Base-by-base conservation (phyloP, 2,113 vertebrate genomes). In the Paradoxurus hermaphroditus region DNA sequence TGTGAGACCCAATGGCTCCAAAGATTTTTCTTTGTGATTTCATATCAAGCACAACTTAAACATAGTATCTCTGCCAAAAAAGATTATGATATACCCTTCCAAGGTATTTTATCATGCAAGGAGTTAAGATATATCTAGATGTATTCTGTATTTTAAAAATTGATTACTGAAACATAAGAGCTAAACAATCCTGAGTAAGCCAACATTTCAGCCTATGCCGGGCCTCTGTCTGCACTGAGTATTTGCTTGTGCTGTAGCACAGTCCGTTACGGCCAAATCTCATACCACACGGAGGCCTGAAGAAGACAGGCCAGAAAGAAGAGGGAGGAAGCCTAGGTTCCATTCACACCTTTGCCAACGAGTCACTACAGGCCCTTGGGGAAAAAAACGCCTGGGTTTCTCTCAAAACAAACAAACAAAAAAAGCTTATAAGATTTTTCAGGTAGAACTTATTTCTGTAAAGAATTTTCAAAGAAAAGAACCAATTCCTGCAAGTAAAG, bases 401-500 rank as follows among this genome's bases (percentile, higher is more conserved):
- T 83, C 19, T 53, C 25, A 16, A 44, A 41, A 75, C 41, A 44
- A 16, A 39, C 39, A 25, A 18, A 49, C 67, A 39, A 86, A 68
- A 46, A 34, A 11, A 27, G 12, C 56, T 86, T 23, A 5, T 11
- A 92, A 84, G 44, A 93, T 46, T 90, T 91, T 86, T 46, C 59
- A 90, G 39, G 36, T 36, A 72, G 95, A 91, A 39, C n/a, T 15
- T 72, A 51, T 51, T 95, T 90, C 73, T 85, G 8, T 78, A 44
- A 82, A 81, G 7, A 86, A 92, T 49, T 93, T 93, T 84, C 81
- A 95, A 68, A 75, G 25, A 91, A 92, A 85, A 70, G 4, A 83
- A 65, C 19, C 31, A 62, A 36, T 31, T 59, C 44, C 73, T 6
- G 7, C 44, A 86, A 44, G 25, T 49, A 63, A 81, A 72, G 51